A percentile compares a stretch with the other conserved stretches of the same genome.
phyloP scores from a whole-genome alignment of 2,113 vertebrate genomes.

The Nerophis lumbriciformis region DNA sequence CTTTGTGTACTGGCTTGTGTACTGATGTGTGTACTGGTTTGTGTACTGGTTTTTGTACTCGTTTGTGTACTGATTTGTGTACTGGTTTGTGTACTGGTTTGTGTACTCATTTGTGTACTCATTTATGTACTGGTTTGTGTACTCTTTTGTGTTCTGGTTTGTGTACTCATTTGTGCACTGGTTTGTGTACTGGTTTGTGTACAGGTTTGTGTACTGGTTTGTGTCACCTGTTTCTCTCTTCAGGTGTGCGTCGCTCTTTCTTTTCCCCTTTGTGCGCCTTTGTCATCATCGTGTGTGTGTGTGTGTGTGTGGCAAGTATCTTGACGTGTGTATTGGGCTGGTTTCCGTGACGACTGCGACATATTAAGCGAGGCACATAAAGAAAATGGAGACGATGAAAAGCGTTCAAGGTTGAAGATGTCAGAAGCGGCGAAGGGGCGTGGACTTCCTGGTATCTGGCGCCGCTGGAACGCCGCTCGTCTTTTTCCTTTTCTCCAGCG shows the following conservation, averaged over 20 bases:
- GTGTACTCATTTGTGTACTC: neutral
- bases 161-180: slow-evolving; percentile 1
- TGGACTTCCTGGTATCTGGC: too few relatives aligned
- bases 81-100: too few relatives aligned
- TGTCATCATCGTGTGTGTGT: neutral
- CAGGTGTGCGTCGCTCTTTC: neutral
- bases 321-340: neutral
- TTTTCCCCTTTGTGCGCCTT: neutral
- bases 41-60: too few relatives aligned
- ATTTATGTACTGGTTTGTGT: neutral
- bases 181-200: neutral
- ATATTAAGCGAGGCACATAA: neutral
- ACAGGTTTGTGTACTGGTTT: neutral
- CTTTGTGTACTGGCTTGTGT: too few relatives aligned
- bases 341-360: neutral
- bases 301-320: neutral
- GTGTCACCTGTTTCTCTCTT: neutral
- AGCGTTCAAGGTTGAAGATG: neutral
- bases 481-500: too few relatives aligned
- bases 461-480: too few relatives aligned
- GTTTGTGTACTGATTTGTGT: too few relatives aligned
- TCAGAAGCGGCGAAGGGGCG: neutral
- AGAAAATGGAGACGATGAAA: neutral
- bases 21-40: too few relatives aligned
- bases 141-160: slow-evolving; percentile 4